These are phyloP conservation scores for Eptesicus fuscus DNA, from an alignment of 2,113 vertebrate genomes.

Conservation along the genomic window DNA sequence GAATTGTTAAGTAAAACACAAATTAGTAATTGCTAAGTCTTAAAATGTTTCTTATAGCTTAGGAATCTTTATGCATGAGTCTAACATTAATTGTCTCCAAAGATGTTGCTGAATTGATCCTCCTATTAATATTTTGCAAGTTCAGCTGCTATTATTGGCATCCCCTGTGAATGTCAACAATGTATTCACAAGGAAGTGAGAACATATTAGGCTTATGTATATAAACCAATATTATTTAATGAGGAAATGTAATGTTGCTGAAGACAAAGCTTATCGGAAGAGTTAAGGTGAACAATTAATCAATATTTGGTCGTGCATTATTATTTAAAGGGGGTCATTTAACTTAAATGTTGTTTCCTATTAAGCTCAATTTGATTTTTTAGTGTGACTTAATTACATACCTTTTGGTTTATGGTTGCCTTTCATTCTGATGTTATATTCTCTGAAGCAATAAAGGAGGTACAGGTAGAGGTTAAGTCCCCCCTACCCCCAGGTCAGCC, in stretches of 20 bases:
- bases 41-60: constrained; percentile 34
- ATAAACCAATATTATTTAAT: not conserved
- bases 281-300: not conserved
- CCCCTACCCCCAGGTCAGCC: not conserved
- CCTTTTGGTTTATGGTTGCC: not conserved
- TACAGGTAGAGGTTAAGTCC: not conserved
- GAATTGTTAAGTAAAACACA: constrained; percentile 36
- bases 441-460: not conserved
- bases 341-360: not conserved
- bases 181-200: not conserved
- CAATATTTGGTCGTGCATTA: not conserved
- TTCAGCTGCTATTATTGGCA: constrained; percentile 28
- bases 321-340: not conserved
- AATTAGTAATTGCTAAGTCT: constrained; percentile 10
- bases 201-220: not conserved
- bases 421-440: constrained; percentile 27
- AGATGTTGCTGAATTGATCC: not conserved
- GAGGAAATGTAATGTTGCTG: not conserved
- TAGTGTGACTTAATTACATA: not conserved
- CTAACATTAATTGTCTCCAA: constrained; percentile 6
- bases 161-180: not conserved
- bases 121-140: constrained; percentile 24
- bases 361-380: constrained; percentile 6
- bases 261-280: not conserved
- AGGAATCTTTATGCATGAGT: not conserved